Evolutionary conservation across 92 coral and sea anemone genomes (phyloP).

Genomic region (Epizoanthus ramosus): DNA sequence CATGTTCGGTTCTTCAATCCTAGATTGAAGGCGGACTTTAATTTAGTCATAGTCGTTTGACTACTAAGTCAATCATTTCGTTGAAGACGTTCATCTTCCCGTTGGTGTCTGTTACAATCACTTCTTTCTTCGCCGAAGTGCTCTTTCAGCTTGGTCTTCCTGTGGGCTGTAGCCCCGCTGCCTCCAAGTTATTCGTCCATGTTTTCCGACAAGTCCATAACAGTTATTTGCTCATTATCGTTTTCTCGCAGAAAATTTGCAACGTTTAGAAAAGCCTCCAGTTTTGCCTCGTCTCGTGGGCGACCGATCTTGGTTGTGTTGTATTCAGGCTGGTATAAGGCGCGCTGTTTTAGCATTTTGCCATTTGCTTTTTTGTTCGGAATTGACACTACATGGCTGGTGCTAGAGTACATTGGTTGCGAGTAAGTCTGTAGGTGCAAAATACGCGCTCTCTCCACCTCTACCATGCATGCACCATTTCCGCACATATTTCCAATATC

Average conservation of each 20-base stretch:
- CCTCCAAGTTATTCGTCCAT: conserved; percentile 36
- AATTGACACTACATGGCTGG: conserved; percentile 54
- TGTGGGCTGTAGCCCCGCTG: conserved; percentile 45
- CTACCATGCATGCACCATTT: conserved; percentile 47
- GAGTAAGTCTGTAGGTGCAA: conserved; percentile 47
- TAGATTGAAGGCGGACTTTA: too few species aligned
- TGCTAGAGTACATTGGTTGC: conserved; percentile 59
- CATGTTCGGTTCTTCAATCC: too few species aligned
- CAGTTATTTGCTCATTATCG: conserved; percentile 51
- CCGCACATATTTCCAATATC: conserved; percentile 31
- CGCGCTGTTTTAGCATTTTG: conserved; percentile 5
- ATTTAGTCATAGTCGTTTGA: too few species aligned
- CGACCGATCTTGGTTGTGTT: conserved; percentile 51
- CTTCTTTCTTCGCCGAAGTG: conserved; percentile 43
- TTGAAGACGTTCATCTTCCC: too few species aligned
- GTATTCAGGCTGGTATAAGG: conserved; percentile 7
- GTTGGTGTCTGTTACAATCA: conserved; percentile 16
- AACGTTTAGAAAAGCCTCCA: conserved; percentile 45
- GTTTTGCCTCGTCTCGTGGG: conserved; percentile 39
- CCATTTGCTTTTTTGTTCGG: conserved; percentile 42
- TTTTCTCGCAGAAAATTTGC: conserved; percentile 28
- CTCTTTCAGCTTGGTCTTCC: conserved; percentile 43
- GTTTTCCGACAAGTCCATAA: conserved; percentile 5
- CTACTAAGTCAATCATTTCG: too few species aligned
- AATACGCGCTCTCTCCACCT: conserved; percentile 36